Percentiles rank a stretch among this genome's conserved stretches.
Conservation (phyloP, 2,888 invertebrate genomes). For the Lasioglossum marginatum region DNA sequence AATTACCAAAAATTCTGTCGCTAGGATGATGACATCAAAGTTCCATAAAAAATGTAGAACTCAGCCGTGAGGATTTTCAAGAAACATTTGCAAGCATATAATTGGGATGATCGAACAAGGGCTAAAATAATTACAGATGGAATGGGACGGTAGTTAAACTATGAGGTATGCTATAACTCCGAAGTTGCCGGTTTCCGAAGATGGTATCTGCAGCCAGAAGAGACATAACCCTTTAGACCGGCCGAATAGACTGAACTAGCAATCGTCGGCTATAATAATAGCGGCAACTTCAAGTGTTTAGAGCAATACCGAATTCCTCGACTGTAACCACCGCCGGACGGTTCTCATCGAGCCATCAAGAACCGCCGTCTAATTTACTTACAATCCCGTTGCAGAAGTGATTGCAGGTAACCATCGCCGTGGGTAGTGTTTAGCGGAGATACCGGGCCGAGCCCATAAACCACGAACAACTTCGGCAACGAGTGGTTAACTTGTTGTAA, state of each 20-base stretch:
- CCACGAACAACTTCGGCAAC: background rate
- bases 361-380: constrained; percentile 15
- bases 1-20: no score
- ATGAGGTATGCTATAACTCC: background rate
- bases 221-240: constrained; percentile 41
- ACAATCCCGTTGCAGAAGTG: background rate
- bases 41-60: background rate
- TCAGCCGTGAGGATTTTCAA: background rate
- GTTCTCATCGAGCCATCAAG: constrained; percentile 1
- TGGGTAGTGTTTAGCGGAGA: background rate
- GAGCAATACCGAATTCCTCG: constrained; percentile 26
- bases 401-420: background rate
- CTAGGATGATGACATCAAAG: no score
- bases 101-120: background rate
- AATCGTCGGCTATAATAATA: constrained; percentile 32
- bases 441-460: background rate
- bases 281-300: constrained; percentile 29
- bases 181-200: background rate
- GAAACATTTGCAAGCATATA: background rate
- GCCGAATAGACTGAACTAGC: constrained; percentile 15
- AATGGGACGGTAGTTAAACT: background rate
- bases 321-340: background rate
- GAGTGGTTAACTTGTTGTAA: background rate
- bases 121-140: background rate
- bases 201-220: constrained; percentile 18